Percentiles rank a stretch among this genome's conserved stretches.
These are phyloP conservation scores for Ornithoptera priamus DNA, from an alignment of 2,888 invertebrate genomes.

Conservation along the genomic window DNA sequence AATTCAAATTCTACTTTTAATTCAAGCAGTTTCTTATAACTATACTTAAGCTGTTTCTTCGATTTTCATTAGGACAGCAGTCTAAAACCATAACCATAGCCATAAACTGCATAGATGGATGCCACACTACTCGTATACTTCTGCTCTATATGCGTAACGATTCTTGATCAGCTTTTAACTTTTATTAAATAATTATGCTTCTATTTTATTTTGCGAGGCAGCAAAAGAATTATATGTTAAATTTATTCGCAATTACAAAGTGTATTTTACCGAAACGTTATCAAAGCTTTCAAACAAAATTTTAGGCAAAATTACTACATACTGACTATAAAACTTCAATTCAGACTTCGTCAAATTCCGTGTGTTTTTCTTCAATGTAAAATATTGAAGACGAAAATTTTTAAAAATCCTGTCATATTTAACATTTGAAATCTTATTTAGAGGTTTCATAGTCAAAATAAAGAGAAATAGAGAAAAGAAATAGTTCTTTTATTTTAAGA, in stretches of 20 bases:
- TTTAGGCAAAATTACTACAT: conserved; percentile 4
- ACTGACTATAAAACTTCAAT: conserved; percentile 6
- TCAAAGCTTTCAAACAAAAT: neutral
- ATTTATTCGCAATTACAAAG: too few relatives aligned
- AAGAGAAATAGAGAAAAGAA: too few relatives aligned
- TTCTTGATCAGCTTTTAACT: too few relatives aligned
- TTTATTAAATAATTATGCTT: neutral
- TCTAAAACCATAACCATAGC: too few relatives aligned
- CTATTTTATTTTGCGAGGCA: neutral
- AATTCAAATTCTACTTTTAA: too few relatives aligned
- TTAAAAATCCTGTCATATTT: neutral
- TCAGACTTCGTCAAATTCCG: conserved; percentile 3
- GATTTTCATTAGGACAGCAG: too few relatives aligned
- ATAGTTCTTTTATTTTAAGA: too few relatives aligned
- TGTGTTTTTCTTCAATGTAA: conserved; percentile 4
- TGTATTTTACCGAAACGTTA: neutral
- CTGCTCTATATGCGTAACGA: too few relatives aligned
- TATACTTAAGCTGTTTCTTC: too few relatives aligned
- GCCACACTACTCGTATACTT: too few relatives aligned
- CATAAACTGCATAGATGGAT: too few relatives aligned
- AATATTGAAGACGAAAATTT: neutral
- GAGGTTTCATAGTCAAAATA: neutral
- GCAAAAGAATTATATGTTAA: neutral
- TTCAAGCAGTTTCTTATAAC: too few relatives aligned
- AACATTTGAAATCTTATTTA: neutral